Percentiles rank a stretch among this genome's conserved stretches.
These are phyloP conservation scores for Acromyrmex heyeri DNA, from an alignment of 1,140 invertebrate genomes.

Conservation along the genomic window DNA sequence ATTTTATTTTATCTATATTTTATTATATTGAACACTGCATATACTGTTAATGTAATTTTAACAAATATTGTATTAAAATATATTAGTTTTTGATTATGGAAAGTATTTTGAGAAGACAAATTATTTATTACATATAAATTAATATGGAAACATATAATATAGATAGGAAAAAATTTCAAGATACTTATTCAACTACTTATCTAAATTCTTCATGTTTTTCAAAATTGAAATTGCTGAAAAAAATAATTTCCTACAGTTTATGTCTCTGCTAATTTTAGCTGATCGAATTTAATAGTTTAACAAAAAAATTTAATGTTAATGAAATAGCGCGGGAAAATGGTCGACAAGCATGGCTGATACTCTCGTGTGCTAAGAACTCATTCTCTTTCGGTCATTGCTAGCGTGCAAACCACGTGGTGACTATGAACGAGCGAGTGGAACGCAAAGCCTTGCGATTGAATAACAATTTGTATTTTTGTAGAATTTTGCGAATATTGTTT, in stretches of 20 bases:
- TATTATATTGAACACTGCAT: neutral
- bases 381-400: neutral
- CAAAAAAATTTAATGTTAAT: neutral
- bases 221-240: neutral
- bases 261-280: neutral
- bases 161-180: neutral
- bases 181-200: neutral
- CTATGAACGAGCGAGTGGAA: neutral
- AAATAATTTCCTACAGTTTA: neutral
- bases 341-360: neutral
- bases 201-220: neutral
- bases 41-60: neutral
- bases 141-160: neutral
- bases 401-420: neutral
- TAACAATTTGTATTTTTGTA: neutral
- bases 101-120: neutral
- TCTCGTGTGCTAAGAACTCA: neutral
- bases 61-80: neutral
- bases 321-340: neutral
- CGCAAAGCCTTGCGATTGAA: neutral
- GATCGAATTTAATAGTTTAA: neutral
- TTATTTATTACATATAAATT: slow-evolving; percentile 11
- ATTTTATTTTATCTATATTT: too few relatives aligned
- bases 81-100: neutral
- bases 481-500: neutral